A percentile compares a stretch with the other conserved stretches of the same genome.
These are phyloP conservation scores for Mesocricetus auratus DNA, from an alignment of 2,113 vertebrate genomes.

Conservation along the genomic window DNA sequence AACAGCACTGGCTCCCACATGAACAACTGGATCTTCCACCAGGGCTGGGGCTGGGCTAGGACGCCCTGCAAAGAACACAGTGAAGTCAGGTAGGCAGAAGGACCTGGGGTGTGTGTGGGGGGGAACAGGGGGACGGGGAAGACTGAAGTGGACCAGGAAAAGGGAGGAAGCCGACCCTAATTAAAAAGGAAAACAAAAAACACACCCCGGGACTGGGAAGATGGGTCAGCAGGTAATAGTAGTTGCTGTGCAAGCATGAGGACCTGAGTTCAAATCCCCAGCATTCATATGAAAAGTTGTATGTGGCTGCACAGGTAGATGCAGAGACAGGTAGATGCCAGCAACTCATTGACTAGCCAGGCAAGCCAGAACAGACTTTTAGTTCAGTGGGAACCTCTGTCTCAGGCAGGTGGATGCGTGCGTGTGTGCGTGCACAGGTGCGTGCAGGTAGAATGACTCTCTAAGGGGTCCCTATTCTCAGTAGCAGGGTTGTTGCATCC, in stretches of 20 bases:
- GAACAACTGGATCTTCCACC: slow-evolving; percentile 97
- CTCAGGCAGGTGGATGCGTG: background rate
- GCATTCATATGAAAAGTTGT: background rate
- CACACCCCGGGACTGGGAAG: too few relatives aligned
- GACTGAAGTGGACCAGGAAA: background rate
- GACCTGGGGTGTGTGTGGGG: accelerated
- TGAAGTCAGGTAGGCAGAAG: background rate
- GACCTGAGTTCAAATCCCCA: background rate
- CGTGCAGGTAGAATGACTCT: background rate
- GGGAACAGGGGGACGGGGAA: too few relatives aligned
- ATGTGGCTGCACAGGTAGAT: background rate
- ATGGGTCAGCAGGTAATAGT: background rate
- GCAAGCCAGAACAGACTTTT: background rate
- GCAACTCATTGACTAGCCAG: background rate
- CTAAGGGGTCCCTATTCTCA: background rate
- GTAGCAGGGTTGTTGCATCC: background rate
- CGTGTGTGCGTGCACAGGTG: background rate
- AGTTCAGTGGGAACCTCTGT: background rate
- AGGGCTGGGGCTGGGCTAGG: slow-evolving; percentile 90
- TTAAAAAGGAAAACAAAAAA: background rate
- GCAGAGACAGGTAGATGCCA: background rate
- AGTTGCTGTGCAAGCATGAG: background rate
- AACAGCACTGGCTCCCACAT: slow-evolving; percentile 98
- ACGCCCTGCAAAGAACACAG: slow-evolving; percentile 84
- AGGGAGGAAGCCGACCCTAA: background rate